phyloP scores from a whole-genome alignment of 2,113 vertebrate species.

The Suricata suricatta region DNA sequence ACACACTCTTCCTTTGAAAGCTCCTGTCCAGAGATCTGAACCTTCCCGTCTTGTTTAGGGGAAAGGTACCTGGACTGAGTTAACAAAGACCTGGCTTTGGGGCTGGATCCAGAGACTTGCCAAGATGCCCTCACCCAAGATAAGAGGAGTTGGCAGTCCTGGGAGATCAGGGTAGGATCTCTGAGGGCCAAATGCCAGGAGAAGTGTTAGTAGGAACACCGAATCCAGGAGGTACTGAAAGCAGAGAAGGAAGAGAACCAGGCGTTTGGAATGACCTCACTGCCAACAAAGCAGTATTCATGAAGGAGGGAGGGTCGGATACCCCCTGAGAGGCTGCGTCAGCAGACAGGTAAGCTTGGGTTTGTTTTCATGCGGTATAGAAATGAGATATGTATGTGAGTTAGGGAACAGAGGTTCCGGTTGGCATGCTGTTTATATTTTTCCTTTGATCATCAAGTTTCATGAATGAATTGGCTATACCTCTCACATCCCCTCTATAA shows the following conservation, averaged over 20 bases:
- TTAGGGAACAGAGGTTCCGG: background rate
- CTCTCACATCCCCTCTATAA: background rate
- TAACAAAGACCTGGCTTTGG: background rate
- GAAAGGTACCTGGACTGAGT: background rate
- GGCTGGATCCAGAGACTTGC: background rate
- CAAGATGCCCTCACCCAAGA: background rate
- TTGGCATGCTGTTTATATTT: background rate
- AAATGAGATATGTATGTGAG: background rate
- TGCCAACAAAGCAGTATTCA: background rate
- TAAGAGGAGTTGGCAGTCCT: background rate
- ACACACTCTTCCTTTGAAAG: background rate
- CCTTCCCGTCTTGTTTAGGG: background rate
- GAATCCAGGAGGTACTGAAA: background rate
- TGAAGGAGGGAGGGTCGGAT: rapidly evolving
- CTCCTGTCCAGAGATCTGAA: background rate
- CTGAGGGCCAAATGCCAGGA: background rate
- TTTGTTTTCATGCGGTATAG: background rate
- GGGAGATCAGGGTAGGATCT: background rate
- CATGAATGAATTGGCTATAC: background rate
- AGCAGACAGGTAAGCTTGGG: background rate
- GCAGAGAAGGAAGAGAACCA: background rate
- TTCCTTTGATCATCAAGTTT: background rate
- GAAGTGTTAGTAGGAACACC: background rate
- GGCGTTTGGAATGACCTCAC: background rate
- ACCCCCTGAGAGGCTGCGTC: background rate